Evolutionary conservation across 30 jellyfish, hydroid and myxozoan genomes (phyloP).

Genomic region (Chrysaora quinquecirrha): DNA sequence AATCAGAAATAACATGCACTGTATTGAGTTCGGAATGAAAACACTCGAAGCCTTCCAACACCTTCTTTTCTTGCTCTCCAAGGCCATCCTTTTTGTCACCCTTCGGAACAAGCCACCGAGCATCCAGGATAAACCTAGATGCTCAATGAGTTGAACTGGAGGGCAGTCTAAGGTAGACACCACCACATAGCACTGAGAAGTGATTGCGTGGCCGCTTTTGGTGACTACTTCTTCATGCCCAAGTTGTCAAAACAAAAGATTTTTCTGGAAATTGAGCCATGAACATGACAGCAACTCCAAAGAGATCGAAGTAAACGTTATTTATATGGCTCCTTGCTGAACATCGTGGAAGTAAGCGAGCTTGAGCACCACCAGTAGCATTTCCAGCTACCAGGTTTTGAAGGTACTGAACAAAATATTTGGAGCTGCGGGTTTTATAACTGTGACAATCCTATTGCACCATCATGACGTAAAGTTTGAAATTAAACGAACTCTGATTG

Average conservation of each 20-base stretch:
- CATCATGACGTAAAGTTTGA: neutral
- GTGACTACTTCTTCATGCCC: constrained; percentile 63
- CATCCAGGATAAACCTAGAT: constrained; percentile 55
- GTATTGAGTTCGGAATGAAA: too few relatives aligned
- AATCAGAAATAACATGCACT: too few relatives aligned
- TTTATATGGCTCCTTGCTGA: constrained; percentile 62
- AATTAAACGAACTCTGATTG: neutral
- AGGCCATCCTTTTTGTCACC: too few relatives aligned
- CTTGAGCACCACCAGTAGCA: constrained; percentile 15
- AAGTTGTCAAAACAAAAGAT: constrained; percentile 8
- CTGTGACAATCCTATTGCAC: too few relatives aligned
- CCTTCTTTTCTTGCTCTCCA: too few relatives aligned
- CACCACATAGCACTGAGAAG: constrained; percentile 74
- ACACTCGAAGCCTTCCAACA: too few relatives aligned
- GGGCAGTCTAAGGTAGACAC: constrained; percentile 74
- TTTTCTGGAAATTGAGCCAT: constrained; percentile 62
- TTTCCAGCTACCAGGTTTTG: neutral
- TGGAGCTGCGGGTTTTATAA: too few relatives aligned
- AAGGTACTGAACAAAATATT: constrained; percentile 10
- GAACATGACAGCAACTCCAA: constrained; percentile 66
- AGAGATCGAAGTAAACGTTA: constrained; percentile 71
- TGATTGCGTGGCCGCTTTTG: constrained; percentile 79
- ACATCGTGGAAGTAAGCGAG: constrained; percentile 69
- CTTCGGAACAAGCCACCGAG: constrained; percentile 39
- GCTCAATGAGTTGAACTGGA: constrained; percentile 43